Base-by-base conservation (phyloP, 2,888 invertebrate genomes). In the Stenodema calcarata region DNA sequence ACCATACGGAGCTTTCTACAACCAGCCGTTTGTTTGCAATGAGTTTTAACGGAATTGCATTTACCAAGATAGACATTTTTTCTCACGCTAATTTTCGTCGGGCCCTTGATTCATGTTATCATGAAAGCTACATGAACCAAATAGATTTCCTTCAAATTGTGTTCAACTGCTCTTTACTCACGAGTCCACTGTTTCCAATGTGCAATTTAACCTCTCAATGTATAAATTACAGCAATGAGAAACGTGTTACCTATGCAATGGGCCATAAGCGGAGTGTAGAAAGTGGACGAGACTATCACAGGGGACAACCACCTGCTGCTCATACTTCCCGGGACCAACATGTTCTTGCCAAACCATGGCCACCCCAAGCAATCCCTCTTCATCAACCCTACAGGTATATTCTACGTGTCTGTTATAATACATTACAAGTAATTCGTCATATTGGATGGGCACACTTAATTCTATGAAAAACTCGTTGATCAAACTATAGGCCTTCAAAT, bases 201-300 rank as follows among this genome's bases (percentile, higher is more conserved):
- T 50, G 30, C 70, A 11, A 41, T 81, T 30, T 16, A 35, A n/a
- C 4, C 11, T 23, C 9, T 35, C 2, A 35, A 2, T 35, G 35
- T 7, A 35, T 35, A 2, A 2, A 12, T 78, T 89, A 89, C 87
- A 90, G 92, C 73, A 91, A 92, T 80, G 93, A 93, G 88, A 93
- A 93, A 89, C 91, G 93, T 69, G 92, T 93, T 18, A 93, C 93
- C 16, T 93, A 93, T 93, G 93, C 93, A 90, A 93, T 88, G 87
- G 87, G 76, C 78, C 88, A 80, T 87, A 89, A 75, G 88, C 87
- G 88, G 86, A 88, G 88, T 47, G 89, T 88, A 27, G 86, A 88
- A 16, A 87, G 88, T n/a, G 83, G 87, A n/a, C 62, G 88, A 54
- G 89, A 89, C 30, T 89, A 89, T 81, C 89, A 90, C 87, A 87